A percentile compares a stretch with the other conserved stretches of the same genome.
Conservation (phyloP, 2,888 invertebrate species). For the Sinhomidia bicolor region DNA sequence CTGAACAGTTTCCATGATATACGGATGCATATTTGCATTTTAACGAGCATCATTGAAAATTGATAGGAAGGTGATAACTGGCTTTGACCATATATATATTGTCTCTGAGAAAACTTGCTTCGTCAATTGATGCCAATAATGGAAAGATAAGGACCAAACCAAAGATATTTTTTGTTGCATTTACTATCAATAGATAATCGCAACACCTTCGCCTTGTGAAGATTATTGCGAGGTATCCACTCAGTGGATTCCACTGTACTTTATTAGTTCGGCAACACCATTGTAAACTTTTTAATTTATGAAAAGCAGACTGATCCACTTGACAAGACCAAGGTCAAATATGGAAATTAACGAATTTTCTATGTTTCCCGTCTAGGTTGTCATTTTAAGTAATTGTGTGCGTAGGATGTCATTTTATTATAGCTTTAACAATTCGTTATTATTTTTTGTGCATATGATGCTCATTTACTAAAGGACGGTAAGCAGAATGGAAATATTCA, state of each 20-base stretch:
- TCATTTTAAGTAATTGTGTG: constrained; percentile 55
- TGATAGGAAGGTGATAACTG: constrained; percentile 47
- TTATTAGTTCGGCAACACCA: constrained; percentile 41
- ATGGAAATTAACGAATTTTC: constrained; percentile 61
- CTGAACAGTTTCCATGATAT: not conserved
- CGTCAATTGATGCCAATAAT: constrained; percentile 70
- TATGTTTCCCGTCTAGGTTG: constrained; percentile 38
- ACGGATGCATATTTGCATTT: constrained; percentile 39
- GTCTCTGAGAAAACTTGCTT: constrained; percentile 60
- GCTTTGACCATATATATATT: constrained; percentile 44
- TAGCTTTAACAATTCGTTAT: not conserved
- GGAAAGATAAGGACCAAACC: constrained; percentile 65
- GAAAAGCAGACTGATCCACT: constrained; percentile 50
- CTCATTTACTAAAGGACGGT: constrained; percentile 11
- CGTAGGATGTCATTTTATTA: constrained; percentile 59
- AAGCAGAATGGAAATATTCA: not conserved
- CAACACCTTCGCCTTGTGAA: constrained; percentile 28
- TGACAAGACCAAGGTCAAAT: constrained; percentile 71
- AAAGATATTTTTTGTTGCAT: constrained; percentile 32
- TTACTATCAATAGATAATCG: constrained; percentile 15
- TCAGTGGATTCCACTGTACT: no score
- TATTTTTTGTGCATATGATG: not conserved
- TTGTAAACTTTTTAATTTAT: constrained; percentile 56
- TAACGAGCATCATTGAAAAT: constrained; percentile 9
- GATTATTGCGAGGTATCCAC: not conserved